Evolutionary conservation across 2,797 vertebrate species (phyloP).

Genomic region (Sebastes umbrosus): DNA sequence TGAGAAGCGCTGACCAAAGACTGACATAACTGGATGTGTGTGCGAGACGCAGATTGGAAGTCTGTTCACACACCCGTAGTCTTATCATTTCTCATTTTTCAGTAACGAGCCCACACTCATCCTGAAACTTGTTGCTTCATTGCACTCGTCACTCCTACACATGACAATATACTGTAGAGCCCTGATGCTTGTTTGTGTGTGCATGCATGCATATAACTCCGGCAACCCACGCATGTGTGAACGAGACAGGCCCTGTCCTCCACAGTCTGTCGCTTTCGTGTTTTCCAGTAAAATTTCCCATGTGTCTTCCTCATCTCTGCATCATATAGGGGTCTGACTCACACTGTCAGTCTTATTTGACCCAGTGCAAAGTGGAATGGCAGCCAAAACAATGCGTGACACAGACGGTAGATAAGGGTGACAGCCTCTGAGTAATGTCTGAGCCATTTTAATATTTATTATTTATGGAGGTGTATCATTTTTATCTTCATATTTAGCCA

Average conservation of each 20-base stretch:
- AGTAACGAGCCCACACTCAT: not conserved
- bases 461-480: not conserved
- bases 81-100: not conserved
- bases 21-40: not conserved
- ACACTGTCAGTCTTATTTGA: not conserved
- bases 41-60: not conserved
- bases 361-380: not conserved
- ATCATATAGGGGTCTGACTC: conserved; percentile 44
- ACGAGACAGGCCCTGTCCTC: not conserved
- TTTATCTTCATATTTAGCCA: not conserved
- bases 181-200: not conserved
- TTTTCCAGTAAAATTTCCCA: conserved; percentile 39
- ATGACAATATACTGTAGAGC: not conserved
- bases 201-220: not conserved
- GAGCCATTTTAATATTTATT: not conserved
- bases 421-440: not conserved
- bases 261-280: not conserved
- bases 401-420: not conserved
- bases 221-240: not conserved
- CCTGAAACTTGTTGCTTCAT: not conserved
- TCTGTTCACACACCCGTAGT: not conserved
- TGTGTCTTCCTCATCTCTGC: not conserved
- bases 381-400: conserved; percentile 13
- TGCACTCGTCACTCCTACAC: not conserved
- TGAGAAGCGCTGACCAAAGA: not conserved